Conservation (phyloP, 2,113 vertebrate species). For the Saccopteryx leptura region DNA sequence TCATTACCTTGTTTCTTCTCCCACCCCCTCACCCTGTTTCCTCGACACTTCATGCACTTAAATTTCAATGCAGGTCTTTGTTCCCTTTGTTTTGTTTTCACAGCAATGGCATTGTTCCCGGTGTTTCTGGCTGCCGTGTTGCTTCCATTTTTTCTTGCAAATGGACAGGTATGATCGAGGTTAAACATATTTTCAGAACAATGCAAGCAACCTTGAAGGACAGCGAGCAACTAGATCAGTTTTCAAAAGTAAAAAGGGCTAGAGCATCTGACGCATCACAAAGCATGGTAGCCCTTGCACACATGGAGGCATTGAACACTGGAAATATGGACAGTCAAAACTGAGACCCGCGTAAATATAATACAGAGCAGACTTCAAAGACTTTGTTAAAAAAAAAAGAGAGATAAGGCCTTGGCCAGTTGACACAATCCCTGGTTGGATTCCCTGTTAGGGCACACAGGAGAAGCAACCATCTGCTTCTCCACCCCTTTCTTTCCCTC, state of each 20-base stretch:
- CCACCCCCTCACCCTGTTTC: neutral
- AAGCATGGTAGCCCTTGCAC: neutral
- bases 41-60: neutral
- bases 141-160: neutral
- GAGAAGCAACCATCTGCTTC: no score
- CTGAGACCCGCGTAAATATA: neutral
- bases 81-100: slow-evolving; percentile 15
- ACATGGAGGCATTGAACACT: neutral
- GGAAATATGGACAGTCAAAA: neutral
- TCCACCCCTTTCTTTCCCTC: no score
- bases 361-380: neutral
- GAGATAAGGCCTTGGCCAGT: no score
- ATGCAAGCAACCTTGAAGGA: neutral
- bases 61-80: neutral
- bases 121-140: slow-evolving; percentile 18
- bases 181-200: neutral
- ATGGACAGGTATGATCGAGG: slow-evolving; percentile 21
- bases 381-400: neutral
- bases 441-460: no score
- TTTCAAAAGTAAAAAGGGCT: neutral
- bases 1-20: neutral
- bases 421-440: no score
- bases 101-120: slow-evolving; percentile 57
- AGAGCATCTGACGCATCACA: neutral
- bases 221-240: neutral